These are phyloP conservation scores for Hetaerina americana DNA, from an alignment of 1,140 invertebrate genomes.

Conservation along the genomic window DNA sequence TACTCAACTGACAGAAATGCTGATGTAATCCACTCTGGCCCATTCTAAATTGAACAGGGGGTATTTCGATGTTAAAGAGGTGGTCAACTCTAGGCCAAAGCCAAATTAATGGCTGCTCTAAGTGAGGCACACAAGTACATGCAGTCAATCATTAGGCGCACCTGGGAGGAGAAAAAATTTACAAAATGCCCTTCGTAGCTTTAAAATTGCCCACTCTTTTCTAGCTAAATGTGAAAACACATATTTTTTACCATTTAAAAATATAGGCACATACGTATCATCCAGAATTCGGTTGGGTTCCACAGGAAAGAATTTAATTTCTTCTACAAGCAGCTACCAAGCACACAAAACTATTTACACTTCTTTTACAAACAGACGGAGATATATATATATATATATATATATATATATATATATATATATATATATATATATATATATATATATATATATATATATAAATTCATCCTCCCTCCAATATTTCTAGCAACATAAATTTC, in stretches of 20 bases:
- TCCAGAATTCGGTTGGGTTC: neutral
- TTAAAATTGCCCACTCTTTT: neutral
- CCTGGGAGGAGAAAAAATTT: neutral
- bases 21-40: neutral
- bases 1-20: neutral
- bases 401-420: too few relatives aligned
- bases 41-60: neutral
- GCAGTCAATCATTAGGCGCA: neutral
- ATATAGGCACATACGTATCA: neutral
- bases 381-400: too few relatives aligned
- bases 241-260: neutral
- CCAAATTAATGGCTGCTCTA: neutral
- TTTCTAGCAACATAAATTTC: neutral
- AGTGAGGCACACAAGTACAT: neutral
- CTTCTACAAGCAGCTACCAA: neutral
- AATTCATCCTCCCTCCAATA: neutral
- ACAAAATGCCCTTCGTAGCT: neutral
- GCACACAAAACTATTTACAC: neutral
- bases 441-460: constrained; percentile 1
- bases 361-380: too few relatives aligned
- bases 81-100: neutral
- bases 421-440: too few relatives aligned
- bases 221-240: neutral
- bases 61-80: neutral
- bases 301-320: neutral